Conservation (phyloP, 2,797 vertebrate genomes). For the Siniperca obscura region DNA sequence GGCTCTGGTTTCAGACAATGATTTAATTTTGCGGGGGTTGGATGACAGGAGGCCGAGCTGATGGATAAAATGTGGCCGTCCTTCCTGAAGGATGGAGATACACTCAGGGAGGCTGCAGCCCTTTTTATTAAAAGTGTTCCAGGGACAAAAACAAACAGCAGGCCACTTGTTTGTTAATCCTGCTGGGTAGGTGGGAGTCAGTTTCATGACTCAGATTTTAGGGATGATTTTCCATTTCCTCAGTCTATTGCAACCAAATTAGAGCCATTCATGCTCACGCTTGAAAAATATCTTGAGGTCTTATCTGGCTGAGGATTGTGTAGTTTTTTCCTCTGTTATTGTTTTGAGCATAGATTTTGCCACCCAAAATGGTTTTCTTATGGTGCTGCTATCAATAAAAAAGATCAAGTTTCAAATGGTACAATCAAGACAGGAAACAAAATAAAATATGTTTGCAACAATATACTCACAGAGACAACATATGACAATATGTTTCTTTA, state of each 20-base stretch:
- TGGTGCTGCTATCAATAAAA: background rate
- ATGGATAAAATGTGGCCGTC: constrained; percentile 83
- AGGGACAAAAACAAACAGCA: constrained; percentile 70
- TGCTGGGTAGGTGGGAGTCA: constrained; percentile 19
- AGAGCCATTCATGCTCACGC: background rate
- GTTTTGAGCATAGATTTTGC: background rate
- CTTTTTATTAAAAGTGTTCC: constrained; percentile 83
- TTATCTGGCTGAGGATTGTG: background rate
- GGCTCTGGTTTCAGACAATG: constrained; percentile 91
- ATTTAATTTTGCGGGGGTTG: constrained; percentile 87
- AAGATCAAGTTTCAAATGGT: background rate
- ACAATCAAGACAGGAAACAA: background rate
- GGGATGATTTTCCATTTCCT: constrained; percentile 23
- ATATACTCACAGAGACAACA: background rate
- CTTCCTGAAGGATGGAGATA: constrained; percentile 83
- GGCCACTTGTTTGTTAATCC: constrained; percentile 52
- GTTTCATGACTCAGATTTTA: constrained; percentile 35
- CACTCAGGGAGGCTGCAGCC: constrained; percentile 66
- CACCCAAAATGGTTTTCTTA: background rate
- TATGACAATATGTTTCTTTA: background rate
- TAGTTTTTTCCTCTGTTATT: too few relatives aligned
- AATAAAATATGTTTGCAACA: background rate
- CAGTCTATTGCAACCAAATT: constrained; percentile 23
- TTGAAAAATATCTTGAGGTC: background rate
- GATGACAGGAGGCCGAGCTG: constrained; percentile 86